Evolutionary conservation across 2,113 vertebrate species (phyloP).

Genomic region (Tetrao urogallus): DNA sequence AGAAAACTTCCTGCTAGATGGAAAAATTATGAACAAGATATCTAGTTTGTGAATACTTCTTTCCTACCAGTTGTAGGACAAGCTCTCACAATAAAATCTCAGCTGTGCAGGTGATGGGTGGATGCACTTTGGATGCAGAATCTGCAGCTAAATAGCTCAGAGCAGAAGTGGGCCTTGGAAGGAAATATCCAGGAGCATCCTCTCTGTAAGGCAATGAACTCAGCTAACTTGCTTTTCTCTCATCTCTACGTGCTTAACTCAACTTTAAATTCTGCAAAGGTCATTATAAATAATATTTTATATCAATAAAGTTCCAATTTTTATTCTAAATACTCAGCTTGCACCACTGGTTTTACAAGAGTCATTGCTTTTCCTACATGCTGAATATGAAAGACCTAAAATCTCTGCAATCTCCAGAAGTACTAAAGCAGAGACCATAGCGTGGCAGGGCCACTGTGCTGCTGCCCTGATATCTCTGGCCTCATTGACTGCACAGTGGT

Average conservation of each 20-base stretch:
- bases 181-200: background rate
- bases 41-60: background rate
- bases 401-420: background rate
- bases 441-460: background rate
- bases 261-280: background rate
- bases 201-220: background rate
- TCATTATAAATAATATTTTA: background rate
- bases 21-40: background rate
- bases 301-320: background rate
- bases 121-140: background rate
- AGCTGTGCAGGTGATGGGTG: background rate
- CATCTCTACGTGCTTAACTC: background rate
- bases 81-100: background rate
- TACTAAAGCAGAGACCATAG: fast-evolving
- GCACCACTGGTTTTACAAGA: background rate
- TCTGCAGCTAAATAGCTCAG: background rate
- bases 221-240: background rate
- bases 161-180: background rate
- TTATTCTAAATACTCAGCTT: background rate
- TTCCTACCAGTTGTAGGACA: background rate
- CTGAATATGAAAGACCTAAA: background rate
- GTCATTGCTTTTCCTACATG: background rate
- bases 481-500: background rate
- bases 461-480: background rate
- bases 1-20: background rate